Conservation (phyloP, 2,113 vertebrate species). For the Heterochromis multidens region DNA sequence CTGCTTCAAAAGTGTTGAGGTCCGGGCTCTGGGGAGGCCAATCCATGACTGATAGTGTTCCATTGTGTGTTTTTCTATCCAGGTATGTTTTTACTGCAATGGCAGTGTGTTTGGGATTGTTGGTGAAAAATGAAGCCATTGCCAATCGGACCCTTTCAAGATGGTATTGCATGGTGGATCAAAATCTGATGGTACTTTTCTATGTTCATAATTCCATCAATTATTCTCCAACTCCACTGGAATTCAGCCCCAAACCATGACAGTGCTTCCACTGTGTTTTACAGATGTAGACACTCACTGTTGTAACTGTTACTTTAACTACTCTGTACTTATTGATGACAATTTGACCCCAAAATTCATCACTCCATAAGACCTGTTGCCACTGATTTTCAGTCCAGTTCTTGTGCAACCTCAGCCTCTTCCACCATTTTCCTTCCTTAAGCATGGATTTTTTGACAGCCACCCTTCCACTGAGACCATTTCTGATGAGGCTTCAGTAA, state of each 20-base stretch:
- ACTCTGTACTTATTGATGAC: neutral
- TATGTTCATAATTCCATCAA: neutral
- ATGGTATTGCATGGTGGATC: too few species aligned
- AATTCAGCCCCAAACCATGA: neutral
- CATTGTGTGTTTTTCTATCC: neutral
- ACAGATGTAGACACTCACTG: neutral
- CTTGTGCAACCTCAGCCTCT: neutral
- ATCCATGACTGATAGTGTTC: neutral
- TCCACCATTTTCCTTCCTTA: neutral
- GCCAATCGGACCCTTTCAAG: too few species aligned
- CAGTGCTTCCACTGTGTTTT: neutral
- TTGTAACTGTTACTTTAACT: neutral
- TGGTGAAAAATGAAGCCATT: neutral
- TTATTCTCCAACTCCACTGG: neutral
- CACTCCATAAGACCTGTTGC: neutral
- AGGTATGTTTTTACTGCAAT: neutral
- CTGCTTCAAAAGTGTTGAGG: neutral
- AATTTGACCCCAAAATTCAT: neutral
- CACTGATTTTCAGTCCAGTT: neutral
- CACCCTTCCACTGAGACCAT: neutral
- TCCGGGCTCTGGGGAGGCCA: too few species aligned
- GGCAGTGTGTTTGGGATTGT: neutral
- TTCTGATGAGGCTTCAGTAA: neutral
- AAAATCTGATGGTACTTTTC: neutral
- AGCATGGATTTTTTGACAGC: neutral